A percentile compares a stretch with the other conserved stretches of the same genome.
Conservation (phyloP, 2,888 invertebrate species). For the Siphlonurus alternatus region DNA sequence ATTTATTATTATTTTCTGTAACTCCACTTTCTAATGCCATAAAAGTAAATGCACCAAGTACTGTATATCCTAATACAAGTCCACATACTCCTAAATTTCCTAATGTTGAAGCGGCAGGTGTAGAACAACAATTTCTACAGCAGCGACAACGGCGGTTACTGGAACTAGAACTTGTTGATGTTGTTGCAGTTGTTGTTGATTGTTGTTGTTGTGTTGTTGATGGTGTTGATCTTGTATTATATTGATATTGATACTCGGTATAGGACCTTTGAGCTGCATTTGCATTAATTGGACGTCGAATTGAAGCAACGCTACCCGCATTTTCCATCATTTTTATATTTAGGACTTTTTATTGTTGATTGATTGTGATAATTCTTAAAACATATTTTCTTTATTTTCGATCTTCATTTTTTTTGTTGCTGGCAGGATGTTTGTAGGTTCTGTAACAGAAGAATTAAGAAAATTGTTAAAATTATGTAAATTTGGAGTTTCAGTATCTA, state of each 20-base stretch:
- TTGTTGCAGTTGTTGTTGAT: neutral
- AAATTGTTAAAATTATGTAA: no score
- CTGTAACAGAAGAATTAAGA: neutral
- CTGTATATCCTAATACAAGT: slow-evolving; percentile 77
- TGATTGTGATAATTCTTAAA: no score
- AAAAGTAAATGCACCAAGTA: slow-evolving; percentile 83
- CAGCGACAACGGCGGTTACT: neutral
- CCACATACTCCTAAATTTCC: slow-evolving; percentile 69
- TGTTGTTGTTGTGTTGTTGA: neutral
- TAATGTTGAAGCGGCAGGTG: slow-evolving; percentile 40
- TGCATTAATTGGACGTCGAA: neutral
- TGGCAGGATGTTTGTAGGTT: neutral
- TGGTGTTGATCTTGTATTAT: neutral
- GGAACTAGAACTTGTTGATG: neutral
- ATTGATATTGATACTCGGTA: neutral
- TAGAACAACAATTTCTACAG: neutral
- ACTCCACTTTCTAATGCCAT: slow-evolving; percentile 58
- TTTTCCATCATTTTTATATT: slow-evolving; percentile 1
- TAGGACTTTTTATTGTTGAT: neutral
- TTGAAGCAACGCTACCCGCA: neutral
- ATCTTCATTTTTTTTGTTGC: no score
- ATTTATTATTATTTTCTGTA: neutral
- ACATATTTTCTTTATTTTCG: no score
- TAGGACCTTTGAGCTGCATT: neutral
- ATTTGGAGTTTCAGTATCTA: no score